These are phyloP conservation scores for Araneus ventricosus DNA, from an alignment of 1,140 invertebrate genomes.

Conservation along the genomic window DNA sequence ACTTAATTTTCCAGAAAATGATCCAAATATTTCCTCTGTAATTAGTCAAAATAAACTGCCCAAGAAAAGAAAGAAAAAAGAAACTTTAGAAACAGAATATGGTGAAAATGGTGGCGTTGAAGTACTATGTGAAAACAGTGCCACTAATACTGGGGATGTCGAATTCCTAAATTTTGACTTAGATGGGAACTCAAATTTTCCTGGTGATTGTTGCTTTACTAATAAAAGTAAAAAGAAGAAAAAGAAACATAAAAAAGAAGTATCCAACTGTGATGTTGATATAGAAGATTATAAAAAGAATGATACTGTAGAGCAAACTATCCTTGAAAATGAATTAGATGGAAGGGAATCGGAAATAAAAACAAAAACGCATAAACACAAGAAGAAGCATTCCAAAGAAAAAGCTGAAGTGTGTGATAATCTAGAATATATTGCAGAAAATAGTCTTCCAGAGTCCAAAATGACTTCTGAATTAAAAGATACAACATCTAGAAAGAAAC, in stretches of 20 bases:
- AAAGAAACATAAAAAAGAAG: background rate
- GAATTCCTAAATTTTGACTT: no score
- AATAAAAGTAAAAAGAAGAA: background rate
- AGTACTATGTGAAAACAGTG: no score
- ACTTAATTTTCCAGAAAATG: no score
- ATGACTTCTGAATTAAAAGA: background rate
- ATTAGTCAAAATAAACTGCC: no score
- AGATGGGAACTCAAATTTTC: no score
- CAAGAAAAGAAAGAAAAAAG: no score
- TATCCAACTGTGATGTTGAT: background rate
- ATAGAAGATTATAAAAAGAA: background rate
- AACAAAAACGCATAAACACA: background rate
- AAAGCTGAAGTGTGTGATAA: background rate
- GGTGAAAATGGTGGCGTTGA: no score
- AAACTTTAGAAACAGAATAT: no score
- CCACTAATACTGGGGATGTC: no score
- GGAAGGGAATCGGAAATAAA: background rate
- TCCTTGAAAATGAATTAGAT: background rate
- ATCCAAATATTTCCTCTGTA: no score
- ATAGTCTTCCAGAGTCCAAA: background rate
- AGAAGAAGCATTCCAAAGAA: background rate
- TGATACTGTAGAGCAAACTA: background rate
- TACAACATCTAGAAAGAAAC: background rate
- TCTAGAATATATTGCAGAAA: background rate
- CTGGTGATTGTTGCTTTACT: background rate